Percentiles rank a stretch among this genome's conserved stretches.
phyloP scores from a whole-genome alignment of 2,797 vertebrate genomes.

The Coccyzus lansbergi region DNA sequence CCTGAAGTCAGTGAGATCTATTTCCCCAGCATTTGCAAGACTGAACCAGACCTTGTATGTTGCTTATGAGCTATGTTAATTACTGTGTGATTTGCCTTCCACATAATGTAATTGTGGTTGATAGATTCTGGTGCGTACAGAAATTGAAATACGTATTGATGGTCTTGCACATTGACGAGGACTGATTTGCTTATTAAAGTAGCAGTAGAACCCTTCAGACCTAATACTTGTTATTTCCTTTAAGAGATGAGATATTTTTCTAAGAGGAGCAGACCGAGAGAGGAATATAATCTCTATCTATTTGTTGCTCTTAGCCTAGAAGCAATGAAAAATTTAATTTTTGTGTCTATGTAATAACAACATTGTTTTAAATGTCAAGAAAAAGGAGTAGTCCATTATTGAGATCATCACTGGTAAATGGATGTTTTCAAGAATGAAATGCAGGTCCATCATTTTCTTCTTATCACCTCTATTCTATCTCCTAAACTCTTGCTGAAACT shows the following conservation, averaged over 20 bases:
- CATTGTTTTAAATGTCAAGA: not conserved
- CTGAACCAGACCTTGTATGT: not conserved
- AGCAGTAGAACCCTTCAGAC: not conserved
- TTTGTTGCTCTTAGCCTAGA: not conserved
- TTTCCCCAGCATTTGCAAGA: not conserved
- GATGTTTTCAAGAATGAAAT: not conserved
- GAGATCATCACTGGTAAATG: not conserved
- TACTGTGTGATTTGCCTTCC: not conserved
- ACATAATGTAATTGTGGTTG: not conserved
- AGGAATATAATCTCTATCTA: not conserved
- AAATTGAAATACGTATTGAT: accelerated
- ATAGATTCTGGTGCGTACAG: not conserved
- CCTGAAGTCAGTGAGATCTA: not conserved
- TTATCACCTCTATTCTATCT: not conserved
- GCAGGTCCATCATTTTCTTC: not conserved
- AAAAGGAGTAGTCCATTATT: not conserved
- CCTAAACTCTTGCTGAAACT: not conserved
- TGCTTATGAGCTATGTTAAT: not conserved
- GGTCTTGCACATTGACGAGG: not conserved
- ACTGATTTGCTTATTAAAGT: not conserved
- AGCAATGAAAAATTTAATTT: not conserved
- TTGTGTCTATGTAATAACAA: not conserved
- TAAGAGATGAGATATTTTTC: not conserved
- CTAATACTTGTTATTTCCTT: not conserved
- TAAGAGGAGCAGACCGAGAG: not conserved